Conservation (phyloP, 2,113 vertebrate genomes). For the Opisthocomus hoazin region DNA sequence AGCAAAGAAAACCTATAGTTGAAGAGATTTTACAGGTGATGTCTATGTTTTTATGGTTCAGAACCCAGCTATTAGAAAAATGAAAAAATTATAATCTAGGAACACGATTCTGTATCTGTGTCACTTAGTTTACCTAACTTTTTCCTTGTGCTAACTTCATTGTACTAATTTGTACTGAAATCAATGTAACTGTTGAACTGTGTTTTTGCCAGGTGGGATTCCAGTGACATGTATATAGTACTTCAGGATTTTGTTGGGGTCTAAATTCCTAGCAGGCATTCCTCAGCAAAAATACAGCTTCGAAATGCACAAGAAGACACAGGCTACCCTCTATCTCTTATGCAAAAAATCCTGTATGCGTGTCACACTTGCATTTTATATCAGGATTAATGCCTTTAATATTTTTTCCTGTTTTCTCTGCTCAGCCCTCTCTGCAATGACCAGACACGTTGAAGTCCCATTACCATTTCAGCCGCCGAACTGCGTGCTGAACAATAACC, state of each 20-base stretch:
- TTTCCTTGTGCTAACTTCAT: neutral
- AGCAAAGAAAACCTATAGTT: neutral
- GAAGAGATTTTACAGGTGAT: neutral
- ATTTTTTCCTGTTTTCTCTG: neutral
- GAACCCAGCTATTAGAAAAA: neutral
- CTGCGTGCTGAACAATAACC: neutral
- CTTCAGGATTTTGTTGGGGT: neutral
- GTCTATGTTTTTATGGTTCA: neutral
- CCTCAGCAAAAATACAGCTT: neutral
- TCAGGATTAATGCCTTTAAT: slow-evolving; percentile 6
- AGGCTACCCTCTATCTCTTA: neutral
- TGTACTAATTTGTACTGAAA: neutral
- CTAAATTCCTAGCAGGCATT: neutral
- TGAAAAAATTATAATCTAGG: no score
- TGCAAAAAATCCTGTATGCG: neutral
- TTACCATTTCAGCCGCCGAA: neutral
- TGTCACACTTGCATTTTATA: neutral
- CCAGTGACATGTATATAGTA: neutral
- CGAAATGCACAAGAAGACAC: accelerated
- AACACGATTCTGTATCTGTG: neutral
- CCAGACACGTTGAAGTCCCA: neutral
- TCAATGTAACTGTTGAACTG: neutral
- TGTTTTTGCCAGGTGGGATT: neutral
- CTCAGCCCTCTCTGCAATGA: neutral
- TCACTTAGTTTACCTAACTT: neutral